Evolutionary conservation across 2,113 vertebrate species (phyloP), one percentile per base, ranked within the genome.

Genomic region (Apodemus speciosus): DNA sequence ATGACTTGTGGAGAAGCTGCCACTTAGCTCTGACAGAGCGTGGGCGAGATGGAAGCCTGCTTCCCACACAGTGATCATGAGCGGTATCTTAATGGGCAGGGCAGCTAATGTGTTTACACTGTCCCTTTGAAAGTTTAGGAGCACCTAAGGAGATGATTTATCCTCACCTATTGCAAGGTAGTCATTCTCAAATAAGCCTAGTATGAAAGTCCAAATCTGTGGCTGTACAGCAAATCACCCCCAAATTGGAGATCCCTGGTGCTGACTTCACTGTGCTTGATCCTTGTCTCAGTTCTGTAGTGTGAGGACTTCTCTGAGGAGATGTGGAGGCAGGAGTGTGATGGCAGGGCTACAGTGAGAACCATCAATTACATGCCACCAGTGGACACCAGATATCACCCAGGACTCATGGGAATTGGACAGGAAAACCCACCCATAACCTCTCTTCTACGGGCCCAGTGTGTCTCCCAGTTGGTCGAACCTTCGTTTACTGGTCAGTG

Each of bases 131-230:
- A 97, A 96, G 66, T 95, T 98, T 97, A 97, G 96, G 94, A 89
- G 89, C 91, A 86, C 97, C 96, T 97, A 85, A 5, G 97, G 96
- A 96, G 97, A 95, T 97, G 56, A 92, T 97, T 98, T 96, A 95
- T 97, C 96, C 94, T 97, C 91, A 95, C 93, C 94, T 51, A 90
- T 97, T 95, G 84, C 71, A 93, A 95, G 97, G 94, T 85, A 94
- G 88, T 92, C 93, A 85, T 92, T 40, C 91, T 94, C 96, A 96
- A 95, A 95, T 92, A 97, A 92, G 93, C 91, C 92, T 90, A 84
- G 89, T 96, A 27, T 95, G 89, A 97, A 96, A 95, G 30, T 25
- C 88, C 73, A 25, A 38, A 20, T 93, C 88, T 94, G 8, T 80
- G 88, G 68, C 77, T 13, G 0, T 73, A 62, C 46, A 46, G 66